Evolutionary conservation across 2,113 vertebrate genomes (phyloP).

Genomic region (Podarcis cretensis): DNA sequence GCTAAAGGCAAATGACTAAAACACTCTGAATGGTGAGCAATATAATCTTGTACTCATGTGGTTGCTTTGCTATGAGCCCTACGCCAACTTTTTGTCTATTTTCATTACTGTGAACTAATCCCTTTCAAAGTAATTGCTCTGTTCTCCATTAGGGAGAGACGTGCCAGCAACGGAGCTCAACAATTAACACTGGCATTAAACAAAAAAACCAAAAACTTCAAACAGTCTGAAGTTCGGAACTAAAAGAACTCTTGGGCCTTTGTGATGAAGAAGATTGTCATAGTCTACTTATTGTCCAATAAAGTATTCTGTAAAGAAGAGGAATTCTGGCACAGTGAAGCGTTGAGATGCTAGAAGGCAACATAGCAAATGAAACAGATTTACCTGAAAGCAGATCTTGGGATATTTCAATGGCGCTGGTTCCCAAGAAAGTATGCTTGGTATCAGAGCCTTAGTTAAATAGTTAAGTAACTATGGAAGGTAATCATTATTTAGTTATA

Average conservation of each 20-base stretch:
- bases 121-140: slow-evolving; percentile 17
- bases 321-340: not conserved
- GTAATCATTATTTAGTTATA: not conserved
- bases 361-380: not conserved
- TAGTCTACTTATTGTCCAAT: not conserved
- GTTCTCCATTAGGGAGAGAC: not conserved
- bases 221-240: not conserved
- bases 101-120: slow-evolving; percentile 10
- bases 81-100: not conserved
- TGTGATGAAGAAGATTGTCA: not conserved
- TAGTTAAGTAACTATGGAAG: not conserved
- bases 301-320: not conserved
- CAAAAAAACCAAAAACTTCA: not conserved
- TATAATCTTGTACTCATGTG: not conserved
- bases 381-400: not conserved
- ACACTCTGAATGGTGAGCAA: not conserved
- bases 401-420: not conserved
- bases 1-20: not conserved
- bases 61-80: not conserved
- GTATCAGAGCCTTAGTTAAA: not conserved
- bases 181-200: not conserved
- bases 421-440: not conserved
- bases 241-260: not conserved
- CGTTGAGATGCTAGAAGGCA: not conserved
- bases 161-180: not conserved